phyloP scores from a whole-genome alignment of 2,888 invertebrate species.

The Stomorhina lunata region DNA sequence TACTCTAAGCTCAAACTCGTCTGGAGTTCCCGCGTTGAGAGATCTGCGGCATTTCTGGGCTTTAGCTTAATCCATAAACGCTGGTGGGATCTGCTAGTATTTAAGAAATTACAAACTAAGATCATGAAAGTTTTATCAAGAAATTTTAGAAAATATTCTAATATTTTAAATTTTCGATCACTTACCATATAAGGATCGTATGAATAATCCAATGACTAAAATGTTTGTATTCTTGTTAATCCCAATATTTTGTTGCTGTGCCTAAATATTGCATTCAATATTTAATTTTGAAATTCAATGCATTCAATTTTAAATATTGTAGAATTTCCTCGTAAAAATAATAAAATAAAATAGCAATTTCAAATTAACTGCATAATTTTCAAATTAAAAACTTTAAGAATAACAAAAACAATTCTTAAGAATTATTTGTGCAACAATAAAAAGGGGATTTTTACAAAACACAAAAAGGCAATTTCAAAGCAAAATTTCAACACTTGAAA shows the following conservation, averaged over 20 bases:
- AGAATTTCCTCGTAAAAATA: not conserved
- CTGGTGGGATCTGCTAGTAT: no score
- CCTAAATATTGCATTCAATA: not conserved
- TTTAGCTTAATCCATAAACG: no score
- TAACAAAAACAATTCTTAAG: conserved; percentile 12
- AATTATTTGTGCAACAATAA: conserved; percentile 20
- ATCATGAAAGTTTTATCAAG: no score
- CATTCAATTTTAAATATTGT: not conserved
- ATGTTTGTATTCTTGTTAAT: not conserved
- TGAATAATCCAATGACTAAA: not conserved
- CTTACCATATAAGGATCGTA: not conserved
- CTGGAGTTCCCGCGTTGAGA: no score
- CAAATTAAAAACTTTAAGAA: not conserved
- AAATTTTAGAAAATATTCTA: no score
- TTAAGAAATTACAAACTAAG: no score
- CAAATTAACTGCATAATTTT: conserved; percentile 1
- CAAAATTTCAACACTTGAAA: no score
- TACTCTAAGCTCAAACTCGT: no score
- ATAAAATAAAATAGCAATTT: conserved; percentile 12
- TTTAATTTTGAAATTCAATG: conserved; percentile 39
- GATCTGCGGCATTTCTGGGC: no score
- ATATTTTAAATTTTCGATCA: no score
- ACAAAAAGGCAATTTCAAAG: not conserved
- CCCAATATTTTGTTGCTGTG: not conserved
- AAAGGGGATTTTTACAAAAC: not conserved